Conservation (phyloP, 2,113 vertebrate genomes). For the Malurus alboscapulatus region DNA sequence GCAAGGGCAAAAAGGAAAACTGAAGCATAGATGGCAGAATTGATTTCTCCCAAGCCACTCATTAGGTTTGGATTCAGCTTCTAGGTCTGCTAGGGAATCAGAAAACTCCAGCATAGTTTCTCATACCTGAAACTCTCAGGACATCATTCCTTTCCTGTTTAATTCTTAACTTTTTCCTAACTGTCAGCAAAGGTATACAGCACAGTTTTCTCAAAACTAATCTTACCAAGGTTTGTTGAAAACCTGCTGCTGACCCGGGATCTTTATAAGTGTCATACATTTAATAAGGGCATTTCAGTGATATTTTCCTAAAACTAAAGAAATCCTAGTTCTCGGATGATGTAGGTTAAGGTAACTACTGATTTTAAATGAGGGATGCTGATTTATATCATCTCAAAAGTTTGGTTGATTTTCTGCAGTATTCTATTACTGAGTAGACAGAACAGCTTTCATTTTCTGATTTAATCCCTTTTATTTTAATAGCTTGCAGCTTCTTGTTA, state of each 20-base stretch:
- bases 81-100: background rate
- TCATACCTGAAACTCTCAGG: background rate
- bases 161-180: background rate
- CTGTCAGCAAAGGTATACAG: background rate
- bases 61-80: background rate
- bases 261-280: background rate
- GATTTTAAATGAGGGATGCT: background rate
- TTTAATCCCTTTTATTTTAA: background rate
- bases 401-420: background rate
- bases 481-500: background rate
- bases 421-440: background rate
- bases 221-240: background rate
- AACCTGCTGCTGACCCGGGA: background rate
- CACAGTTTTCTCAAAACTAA: background rate
- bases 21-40: rapidly evolving
- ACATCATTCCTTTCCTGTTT: background rate
- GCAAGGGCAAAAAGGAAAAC: background rate
- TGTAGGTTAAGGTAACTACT: background rate
- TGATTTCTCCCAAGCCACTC: background rate
- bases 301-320: background rate
- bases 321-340: background rate
- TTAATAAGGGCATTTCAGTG: background rate
- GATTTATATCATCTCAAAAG: background rate
- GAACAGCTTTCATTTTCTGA: background rate
- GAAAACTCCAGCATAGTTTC: background rate